Percentiles rank a stretch among this genome's conserved stretches.
Conservation (phyloP, 37 sponge, comb jelly and placozoan genomes). For the Aplysina aerophoba region DNA sequence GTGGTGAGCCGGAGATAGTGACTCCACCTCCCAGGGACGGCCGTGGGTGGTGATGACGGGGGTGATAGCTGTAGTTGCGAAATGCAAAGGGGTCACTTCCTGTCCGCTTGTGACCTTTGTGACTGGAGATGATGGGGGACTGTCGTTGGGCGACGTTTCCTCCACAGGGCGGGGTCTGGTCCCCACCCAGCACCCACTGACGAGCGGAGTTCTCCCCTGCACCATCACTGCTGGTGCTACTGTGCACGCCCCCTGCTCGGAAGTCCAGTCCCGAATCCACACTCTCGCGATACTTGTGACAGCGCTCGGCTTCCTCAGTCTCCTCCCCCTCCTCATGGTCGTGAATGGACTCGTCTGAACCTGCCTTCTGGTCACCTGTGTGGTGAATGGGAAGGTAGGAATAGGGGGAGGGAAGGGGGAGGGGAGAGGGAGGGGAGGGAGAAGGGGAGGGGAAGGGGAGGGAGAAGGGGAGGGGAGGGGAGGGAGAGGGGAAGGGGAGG, state of each 20-base stretch:
- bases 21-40: constrained; percentile 14
- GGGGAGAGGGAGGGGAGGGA: constrained; percentile 39
- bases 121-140: constrained; percentile 47
- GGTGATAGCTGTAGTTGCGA: constrained; percentile 12
- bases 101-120: constrained; percentile 75
- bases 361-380: not conserved
- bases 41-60: constrained; percentile 8
- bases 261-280: constrained; percentile 26
- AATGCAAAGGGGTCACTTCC: constrained; percentile 82
- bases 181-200: constrained; percentile 7
- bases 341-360: constrained; percentile 1
- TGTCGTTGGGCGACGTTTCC: not conserved
- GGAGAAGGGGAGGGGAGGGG: not conserved
- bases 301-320: no score
- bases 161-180: constrained; percentile 29
- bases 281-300: not conserved
- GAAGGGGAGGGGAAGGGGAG: not conserved
- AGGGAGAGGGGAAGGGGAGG: no score
- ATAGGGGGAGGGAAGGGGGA: not conserved
- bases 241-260: not conserved
- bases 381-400: not conserved
- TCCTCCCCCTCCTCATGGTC: not conserved
- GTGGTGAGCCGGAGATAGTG: not conserved
- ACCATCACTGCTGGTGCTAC: not conserved
- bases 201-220: not conserved